Percentiles rank a stretch among this genome's conserved stretches.
Evolutionary conservation across 1,140 invertebrate species (phyloP).

Genomic region (Heliconius congener): DNA sequence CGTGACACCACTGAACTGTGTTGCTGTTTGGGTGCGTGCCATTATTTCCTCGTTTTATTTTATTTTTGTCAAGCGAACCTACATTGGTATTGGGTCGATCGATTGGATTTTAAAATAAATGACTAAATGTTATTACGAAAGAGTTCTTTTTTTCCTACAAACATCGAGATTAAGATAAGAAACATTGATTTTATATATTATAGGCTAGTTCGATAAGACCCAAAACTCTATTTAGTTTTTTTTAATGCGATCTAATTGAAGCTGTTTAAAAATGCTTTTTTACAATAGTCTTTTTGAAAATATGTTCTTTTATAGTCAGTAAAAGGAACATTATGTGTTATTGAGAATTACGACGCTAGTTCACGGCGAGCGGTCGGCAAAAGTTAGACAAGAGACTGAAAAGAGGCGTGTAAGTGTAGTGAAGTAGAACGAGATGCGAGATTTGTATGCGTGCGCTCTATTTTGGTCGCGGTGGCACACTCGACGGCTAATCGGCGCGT

Average conservation of each 20-base stretch:
- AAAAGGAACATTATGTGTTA: neutral
- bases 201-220: too few relatives aligned
- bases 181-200: too few relatives aligned
- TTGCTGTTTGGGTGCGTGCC: conserved; percentile 63
- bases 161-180: too few relatives aligned
- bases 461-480: conserved; percentile 79
- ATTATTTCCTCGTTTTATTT: conserved; percentile 60
- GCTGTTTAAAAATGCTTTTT: neutral
- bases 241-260: too few relatives aligned
- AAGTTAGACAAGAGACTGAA: conserved; percentile 57
- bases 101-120: neutral
- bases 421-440: conserved; percentile 70
- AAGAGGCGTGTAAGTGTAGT: conserved; percentile 67
- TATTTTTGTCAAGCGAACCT: conserved; percentile 52
- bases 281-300: neutral
- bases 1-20: conserved; percentile 45
- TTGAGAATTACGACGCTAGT: conserved; percentile 38
- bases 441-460: conserved; percentile 74
- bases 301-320: neutral
- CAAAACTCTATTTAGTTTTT: too few relatives aligned
- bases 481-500: conserved; percentile 77
- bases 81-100: conserved; percentile 41
- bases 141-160: neutral
- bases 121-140: neutral
- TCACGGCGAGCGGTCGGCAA: conserved; percentile 46